Conservation (phyloP, 2,888 invertebrate species). For the Uropetala carovei region DNA sequence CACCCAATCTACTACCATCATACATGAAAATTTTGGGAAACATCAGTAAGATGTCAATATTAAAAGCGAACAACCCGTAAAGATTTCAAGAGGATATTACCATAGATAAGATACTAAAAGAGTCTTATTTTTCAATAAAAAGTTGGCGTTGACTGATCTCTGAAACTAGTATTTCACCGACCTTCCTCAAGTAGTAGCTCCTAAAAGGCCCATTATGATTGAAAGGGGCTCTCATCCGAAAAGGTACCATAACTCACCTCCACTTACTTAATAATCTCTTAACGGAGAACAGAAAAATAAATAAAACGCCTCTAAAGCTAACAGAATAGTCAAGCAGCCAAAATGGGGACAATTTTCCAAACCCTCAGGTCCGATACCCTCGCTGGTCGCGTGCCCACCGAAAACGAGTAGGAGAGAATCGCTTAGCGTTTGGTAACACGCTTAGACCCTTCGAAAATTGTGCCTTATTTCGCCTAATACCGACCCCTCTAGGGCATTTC, state of each 20-base stretch:
- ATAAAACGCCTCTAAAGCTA: background rate
- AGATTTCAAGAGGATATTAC: too few relatives aligned
- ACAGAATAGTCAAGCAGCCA: background rate
- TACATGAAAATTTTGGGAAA: too few relatives aligned
- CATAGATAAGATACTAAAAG: too few relatives aligned
- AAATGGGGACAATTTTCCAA: constrained; percentile 2
- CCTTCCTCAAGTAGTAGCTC: too few relatives aligned
- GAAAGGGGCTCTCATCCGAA: background rate
- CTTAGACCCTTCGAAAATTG: background rate
- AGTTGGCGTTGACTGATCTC: too few relatives aligned
- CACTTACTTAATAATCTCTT: background rate
- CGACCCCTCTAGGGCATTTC: background rate
- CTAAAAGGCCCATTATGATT: background rate
- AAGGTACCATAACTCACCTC: background rate
- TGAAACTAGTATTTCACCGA: too few relatives aligned
- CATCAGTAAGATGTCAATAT: too few relatives aligned
- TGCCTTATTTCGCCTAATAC: background rate
- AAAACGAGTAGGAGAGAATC: background rate
- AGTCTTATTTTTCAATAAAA: too few relatives aligned
- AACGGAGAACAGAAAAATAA: background rate
- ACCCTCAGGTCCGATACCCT: background rate
- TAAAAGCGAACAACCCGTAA: too few relatives aligned
- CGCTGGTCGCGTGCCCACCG: constrained; percentile 10
- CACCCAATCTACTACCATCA: too few relatives aligned
- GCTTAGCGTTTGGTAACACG: too few relatives aligned